Evolutionary conservation across 2,113 vertebrate species (phyloP), one percentile per base, ranked within the genome.

Genomic region (Rhea pennata): DNA sequence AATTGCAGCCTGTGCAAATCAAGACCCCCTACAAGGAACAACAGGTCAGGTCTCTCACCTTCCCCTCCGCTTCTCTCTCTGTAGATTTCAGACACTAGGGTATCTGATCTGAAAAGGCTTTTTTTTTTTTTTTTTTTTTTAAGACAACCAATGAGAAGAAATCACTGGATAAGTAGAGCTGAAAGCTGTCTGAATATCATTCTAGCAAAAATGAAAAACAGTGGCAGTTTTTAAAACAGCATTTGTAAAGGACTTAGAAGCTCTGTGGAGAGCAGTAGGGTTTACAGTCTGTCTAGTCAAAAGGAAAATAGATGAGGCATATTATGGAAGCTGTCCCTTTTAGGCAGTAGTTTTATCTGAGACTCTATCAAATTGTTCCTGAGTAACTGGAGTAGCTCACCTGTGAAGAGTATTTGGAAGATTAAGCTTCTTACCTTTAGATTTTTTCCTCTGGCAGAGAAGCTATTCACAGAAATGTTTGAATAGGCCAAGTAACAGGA

Each of bases 21-120:
- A 99, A 97, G 99, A 99, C 93, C 99, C 99, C 56, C 95, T 99
- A 84, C 99, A 99, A 91, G 99, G 99, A 93, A 99, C 99, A 88
- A 99, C 99, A 98, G 99, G 99, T 99, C 31, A 88, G 97, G 10
- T 90, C 89, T 94, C 33, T 79, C 39, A 84, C 69, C 40, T 90
- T 87, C 39, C 29, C 6, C 3, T 72, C 39, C 53, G 2, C 51
- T 81, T 78, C 39, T 84, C 8, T 75, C 54, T 66, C 39, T 66
- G n/a, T n/a, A 72, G 31, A 44, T 95, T 39, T 78, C 33, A 19
- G 56, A 65, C 50, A n/a, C 42, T 44, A 17, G 20, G 5, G 20
- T 64, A 4, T 90, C 59, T 53, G 24, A n/a, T 56, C 31, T 87
- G 53, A 46, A 67, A 84, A 77, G 5, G 39, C 14, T 2, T 62